These are phyloP conservation scores for Greenwoodochromis staneri DNA, from an alignment of 2,113 vertebrate species.

Conservation along the genomic window DNA sequence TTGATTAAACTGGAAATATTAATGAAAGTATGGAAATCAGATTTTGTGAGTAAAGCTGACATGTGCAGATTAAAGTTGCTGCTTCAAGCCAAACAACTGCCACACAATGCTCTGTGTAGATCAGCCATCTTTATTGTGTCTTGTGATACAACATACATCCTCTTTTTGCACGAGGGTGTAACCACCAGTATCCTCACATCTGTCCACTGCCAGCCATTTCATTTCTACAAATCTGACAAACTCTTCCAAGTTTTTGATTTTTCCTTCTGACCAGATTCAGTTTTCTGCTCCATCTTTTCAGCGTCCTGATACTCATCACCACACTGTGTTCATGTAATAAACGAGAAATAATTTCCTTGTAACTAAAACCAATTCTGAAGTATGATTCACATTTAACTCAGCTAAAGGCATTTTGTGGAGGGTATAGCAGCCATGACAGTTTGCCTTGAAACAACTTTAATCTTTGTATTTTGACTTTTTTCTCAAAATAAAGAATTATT, in stretches of 20 bases:
- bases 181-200: background rate
- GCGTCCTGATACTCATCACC: background rate
- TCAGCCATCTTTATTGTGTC: background rate
- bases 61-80: background rate
- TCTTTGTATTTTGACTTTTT: background rate
- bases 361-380: background rate
- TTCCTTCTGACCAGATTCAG: background rate
- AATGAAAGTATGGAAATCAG: background rate
- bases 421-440: background rate
- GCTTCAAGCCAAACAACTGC: background rate
- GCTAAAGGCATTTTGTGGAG: background rate
- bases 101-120: background rate
- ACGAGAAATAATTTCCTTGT: background rate
- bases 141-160: background rate
- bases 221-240: background rate
- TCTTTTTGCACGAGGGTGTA: rapidly evolving
- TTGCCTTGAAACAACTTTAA: background rate
- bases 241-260: background rate
- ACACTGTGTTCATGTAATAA: background rate
- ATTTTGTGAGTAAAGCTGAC: background rate
- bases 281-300: background rate
- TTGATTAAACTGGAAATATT: background rate
- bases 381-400: background rate
- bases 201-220: rapidly evolving
- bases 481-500: background rate